Percentiles rank a stretch among this genome's conserved stretches.
These are phyloP conservation scores for Perizoma affinitatum DNA, from an alignment of 2,888 invertebrate genomes.

Conservation along the genomic window DNA sequence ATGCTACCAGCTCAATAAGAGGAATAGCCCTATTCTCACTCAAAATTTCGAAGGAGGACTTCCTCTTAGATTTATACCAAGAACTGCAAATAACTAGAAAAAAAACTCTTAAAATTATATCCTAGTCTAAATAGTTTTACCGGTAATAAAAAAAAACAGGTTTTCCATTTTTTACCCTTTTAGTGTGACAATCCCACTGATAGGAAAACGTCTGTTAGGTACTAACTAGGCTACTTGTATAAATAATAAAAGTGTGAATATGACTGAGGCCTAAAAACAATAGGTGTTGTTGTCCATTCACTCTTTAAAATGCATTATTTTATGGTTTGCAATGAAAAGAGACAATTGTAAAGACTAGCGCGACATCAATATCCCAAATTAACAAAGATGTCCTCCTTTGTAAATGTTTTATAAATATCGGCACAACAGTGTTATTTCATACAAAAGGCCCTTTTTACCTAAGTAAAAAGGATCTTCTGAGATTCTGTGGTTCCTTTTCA, in stretches of 20 bases:
- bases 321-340: neutral
- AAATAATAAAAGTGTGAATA: too few species aligned
- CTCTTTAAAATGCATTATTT: neutral
- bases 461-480: too few species aligned
- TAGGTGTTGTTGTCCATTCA: neutral
- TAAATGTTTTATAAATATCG: neutral
- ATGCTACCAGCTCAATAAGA: conserved; percentile 12
- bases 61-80: conserved; percentile 30
- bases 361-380: neutral
- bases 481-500: too few species aligned
- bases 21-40: conserved; percentile 19
- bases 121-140: too few species aligned
- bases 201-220: too few species aligned
- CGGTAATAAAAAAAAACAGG: too few species aligned
- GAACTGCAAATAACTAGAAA: conserved; percentile 2
- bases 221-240: too few species aligned
- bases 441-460: too few species aligned
- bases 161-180: too few species aligned
- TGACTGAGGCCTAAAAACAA: too few species aligned
- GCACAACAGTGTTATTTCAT: neutral
- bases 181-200: too few species aligned
- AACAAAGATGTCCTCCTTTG: neutral
- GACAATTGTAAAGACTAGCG: neutral
- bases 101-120: too few species aligned
- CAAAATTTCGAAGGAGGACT: conserved; percentile 31